Evolutionary conservation across 2,113 vertebrate genomes (phyloP).

Genomic region (Oxyura jamaicensis): DNA sequence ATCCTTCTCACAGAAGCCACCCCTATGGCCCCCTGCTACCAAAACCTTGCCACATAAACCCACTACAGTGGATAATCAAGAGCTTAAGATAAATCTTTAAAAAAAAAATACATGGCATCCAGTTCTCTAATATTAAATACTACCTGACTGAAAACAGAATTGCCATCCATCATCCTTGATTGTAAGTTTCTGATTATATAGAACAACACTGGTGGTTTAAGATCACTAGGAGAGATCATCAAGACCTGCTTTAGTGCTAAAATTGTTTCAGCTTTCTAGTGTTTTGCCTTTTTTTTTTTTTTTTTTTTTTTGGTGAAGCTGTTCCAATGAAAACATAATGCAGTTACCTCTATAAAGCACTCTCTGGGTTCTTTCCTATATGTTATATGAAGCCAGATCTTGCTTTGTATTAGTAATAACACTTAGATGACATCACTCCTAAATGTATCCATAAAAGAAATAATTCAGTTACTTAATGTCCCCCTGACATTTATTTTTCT

Average conservation of each 20-base stretch:
- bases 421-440: background rate
- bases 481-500: background rate
- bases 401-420: constrained; percentile 4
- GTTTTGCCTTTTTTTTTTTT: no score
- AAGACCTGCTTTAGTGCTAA: background rate
- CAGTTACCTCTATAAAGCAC: background rate
- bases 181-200: background rate
- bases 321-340: background rate
- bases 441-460: background rate
- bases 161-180: background rate
- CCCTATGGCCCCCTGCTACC: no score
- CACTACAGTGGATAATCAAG: background rate
- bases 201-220: background rate
- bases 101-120: background rate
- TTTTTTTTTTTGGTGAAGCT: background rate
- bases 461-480: background rate
- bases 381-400: background rate
- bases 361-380: background rate
- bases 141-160: background rate
- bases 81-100: background rate
- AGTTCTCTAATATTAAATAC: background rate
- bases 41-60: no score
- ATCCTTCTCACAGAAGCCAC: no score
- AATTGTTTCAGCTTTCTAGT: background rate
- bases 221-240: background rate